Conservation (phyloP, 2,888 invertebrate species). For the Habrosyne pyritoides region DNA sequence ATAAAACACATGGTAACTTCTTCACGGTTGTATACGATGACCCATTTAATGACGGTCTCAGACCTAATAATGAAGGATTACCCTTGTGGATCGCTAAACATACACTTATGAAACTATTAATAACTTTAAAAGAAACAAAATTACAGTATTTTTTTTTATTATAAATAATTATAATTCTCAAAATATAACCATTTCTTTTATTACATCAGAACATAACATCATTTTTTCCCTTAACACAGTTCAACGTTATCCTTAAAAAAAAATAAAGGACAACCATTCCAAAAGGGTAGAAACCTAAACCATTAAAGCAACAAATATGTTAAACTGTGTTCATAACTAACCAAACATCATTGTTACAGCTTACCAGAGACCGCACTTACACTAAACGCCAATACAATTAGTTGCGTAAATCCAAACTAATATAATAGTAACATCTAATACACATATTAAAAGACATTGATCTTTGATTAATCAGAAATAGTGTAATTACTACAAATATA, state of each 20-base stretch:
- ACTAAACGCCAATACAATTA: neutral
- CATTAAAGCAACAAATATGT: neutral
- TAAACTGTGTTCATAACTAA: neutral
- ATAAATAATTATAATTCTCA: neutral
- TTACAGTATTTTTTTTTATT: neutral
- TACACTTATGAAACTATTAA: conserved; percentile 1
- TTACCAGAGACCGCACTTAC: neutral
- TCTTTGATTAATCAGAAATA: neutral
- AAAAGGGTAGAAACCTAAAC: too few relatives aligned
- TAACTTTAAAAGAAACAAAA: neutral
- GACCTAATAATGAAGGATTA: conserved; percentile 4
- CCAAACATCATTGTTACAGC: neutral
- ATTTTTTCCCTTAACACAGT: neutral
- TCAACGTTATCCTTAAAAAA: neutral
- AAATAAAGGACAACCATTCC: neutral
- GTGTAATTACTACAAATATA: neutral
- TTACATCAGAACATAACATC: neutral
- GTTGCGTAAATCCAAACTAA: neutral
- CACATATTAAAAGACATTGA: too few relatives aligned
- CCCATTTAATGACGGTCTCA: neutral
- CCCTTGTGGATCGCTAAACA: conserved; percentile 2
- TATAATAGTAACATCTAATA: neutral
- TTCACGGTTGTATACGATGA: neutral
- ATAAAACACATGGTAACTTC: neutral
- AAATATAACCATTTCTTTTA: neutral